Evolutionary conservation across 2,113 vertebrate species (phyloP), one percentile per base, ranked within the genome.

Genomic region (Pterocles burchelli): DNA sequence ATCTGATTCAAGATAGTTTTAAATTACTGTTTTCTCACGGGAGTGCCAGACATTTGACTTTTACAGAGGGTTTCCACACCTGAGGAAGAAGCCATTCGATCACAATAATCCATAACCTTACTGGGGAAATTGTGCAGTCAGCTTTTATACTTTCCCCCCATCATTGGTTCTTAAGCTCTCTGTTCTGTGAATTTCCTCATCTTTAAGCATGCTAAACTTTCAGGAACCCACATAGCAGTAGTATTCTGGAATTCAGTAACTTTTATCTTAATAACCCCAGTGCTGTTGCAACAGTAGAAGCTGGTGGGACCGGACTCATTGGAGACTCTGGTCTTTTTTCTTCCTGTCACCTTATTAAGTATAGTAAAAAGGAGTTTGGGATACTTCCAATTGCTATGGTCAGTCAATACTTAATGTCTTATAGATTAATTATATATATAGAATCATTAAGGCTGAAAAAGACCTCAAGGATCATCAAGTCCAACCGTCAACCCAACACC

Each of bases 351-450:
- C 71, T 61, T 17, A 58, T 71, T 85, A 19, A 58, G 10, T 3
- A 22, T 0, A 58, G 34, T 12, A 65, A 57, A 54, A 57, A 17
- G 13, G 21, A 34, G 43, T 41, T 51, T 6, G 36, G 38, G 59
- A 18, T 33, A 20, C 58, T 83, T 79, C 3, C 68, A 81, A n/a
- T 28, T 8, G 46, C 28, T 8, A 18, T 1, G 9, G 29, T 46
- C 12, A 1, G 33, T 17, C 58, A 9, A 10, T 2, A 66, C 7
- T 7, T 3, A 8, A 1, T 1, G 20, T 5, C 19, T 43, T 5
- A 4, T 10, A 43, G 28, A 24, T 0, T 1, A 22, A 41, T 41
- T 41, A 41, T 11, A 41, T 41, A 41, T 41, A 41, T 41, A 41
- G 41, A 41, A 41, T 13, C 41, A 41, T 13, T 13, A 41, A 41